Evolutionary conservation across 1,140 invertebrate genomes (phyloP), one percentile per base, ranked within the genome.

Genomic region (Magallana ariakensis): DNA sequence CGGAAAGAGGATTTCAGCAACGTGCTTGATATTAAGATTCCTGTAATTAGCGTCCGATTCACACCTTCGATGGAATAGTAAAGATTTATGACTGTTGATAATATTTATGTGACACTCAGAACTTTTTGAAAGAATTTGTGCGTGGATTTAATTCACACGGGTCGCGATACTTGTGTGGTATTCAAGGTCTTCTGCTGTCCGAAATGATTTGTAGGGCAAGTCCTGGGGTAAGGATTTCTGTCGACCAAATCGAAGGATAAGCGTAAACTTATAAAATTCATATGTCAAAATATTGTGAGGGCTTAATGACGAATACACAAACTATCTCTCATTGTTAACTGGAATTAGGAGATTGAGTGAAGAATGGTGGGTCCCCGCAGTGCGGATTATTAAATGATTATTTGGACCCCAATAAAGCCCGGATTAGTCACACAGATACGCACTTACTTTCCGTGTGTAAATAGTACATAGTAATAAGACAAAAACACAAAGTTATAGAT

Each of bases 341-440:
- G 22, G 66, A 75, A 75, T 75, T 75, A 75, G 66, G 66, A 33
- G 66, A 75, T 75, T 75, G 66, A 3, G 22, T 13, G 66, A 75
- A 75, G 66, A 75, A 75, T 33, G 11, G 62, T 22, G 66, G 13
- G n/a, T 33, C 66, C 66, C 66, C 66, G 66, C 66, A 26, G 66
- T 46, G 66, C 22, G 66, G 66, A 75, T 75, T 75, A 75, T 75
- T 75, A 75, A 75, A 75, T 75, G 66, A 75, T 75, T 75, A 75
- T 75, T 19, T 75, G 66, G 66, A 26, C 22, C 66, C 66, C 22
- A 33, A 26, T 75, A 75, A 75, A 75, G 66, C 26, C 19, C 22
- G 66, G 66, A 75, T 75, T 75, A 26, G 66, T 75, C 66, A 75
- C 66, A 26, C 66, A 11, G 66, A 62, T 62, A 62, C 19, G 19